Percentiles rank a stretch among this genome's conserved stretches.
phyloP scores from a whole-genome alignment of 2,113 vertebrate genomes.

The Hippocampus abdominalis region DNA sequence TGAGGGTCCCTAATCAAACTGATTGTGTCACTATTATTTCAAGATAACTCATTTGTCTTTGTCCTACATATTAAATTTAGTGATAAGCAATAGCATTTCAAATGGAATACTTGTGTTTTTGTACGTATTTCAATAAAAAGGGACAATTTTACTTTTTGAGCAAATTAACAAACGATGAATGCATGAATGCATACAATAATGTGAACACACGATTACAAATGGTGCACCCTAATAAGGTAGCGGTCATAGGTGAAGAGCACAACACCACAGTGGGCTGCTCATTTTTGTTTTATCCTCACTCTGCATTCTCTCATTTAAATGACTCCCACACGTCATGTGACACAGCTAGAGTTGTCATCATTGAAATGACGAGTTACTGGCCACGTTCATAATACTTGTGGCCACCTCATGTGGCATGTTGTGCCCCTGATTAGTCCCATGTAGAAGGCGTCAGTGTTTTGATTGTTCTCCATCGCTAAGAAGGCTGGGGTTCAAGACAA shows the following conservation, averaged over 20 bases:
- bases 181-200: neutral
- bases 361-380: neutral
- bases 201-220: neutral
- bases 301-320: neutral
- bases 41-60: too few relatives aligned
- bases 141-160: neutral
- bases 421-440: neutral
- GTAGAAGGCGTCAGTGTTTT: conserved; percentile 24
- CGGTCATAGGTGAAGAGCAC: neutral
- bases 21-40: too few relatives aligned
- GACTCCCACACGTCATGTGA: neutral
- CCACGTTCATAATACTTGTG: neutral
- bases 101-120: too few relatives aligned
- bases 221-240: neutral
- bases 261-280: neutral
- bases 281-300: neutral
- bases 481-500: conserved; percentile 34
- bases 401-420: neutral
- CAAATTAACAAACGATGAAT: neutral
- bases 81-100: too few relatives aligned
- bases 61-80: too few relatives aligned
- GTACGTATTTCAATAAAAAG: too few relatives aligned
- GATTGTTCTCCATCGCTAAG: conserved; percentile 32
- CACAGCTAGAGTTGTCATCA: neutral
- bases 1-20: too few relatives aligned